Base-by-base conservation (phyloP, 2,113 vertebrate species). In the Barbus barbus region DNA sequence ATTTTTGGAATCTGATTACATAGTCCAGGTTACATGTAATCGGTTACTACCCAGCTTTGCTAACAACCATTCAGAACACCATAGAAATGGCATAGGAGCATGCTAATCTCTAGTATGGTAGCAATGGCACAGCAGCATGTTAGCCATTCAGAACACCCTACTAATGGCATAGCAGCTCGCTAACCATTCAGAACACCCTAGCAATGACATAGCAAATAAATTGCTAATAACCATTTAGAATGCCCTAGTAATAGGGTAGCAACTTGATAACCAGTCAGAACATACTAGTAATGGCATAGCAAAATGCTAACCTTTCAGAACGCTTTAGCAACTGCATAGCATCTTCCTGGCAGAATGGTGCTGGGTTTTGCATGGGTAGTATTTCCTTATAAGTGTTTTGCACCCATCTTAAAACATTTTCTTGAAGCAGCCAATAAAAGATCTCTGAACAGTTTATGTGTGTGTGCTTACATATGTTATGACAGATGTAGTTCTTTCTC, bases 401-500 rank as follows among this genome's bases (percentile, higher is more conserved):
- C 56, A 11, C 36, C 28, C 3, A 44, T 18, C 6, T 46, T 46
- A 73, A 71, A 41, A 71, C 2, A 5, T n/a, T 24, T 0, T 79
- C n/a, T 78, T 61, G 12, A 63, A 28, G 16, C 41, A 48, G 46
- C 9, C 38, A 80, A 3, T 33, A 48, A 22, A 31, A 7, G 6
- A 80, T 44, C 7, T 58, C 38, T 20, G 48, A 58, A 61, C 41
- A 41, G 41, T 24, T 18, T n/a, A 14, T 58, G 26, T 33, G 38
- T 13, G 24, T 72, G 22, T 56, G 38, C 11, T 20, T 41, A 11
- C 20, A 78, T 14, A 26, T 60, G 77, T 48, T 72, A 20, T 58
- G 18, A 69, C 53, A 72, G 48, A 71, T 61, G 1, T 56, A 24
- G 72, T 4, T 56, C 63, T 86, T 77, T 83, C 53, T 61, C 78